These are phyloP conservation scores for Acleris laterana DNA, from an alignment of 2,888 invertebrate species.

Conservation along the genomic window DNA sequence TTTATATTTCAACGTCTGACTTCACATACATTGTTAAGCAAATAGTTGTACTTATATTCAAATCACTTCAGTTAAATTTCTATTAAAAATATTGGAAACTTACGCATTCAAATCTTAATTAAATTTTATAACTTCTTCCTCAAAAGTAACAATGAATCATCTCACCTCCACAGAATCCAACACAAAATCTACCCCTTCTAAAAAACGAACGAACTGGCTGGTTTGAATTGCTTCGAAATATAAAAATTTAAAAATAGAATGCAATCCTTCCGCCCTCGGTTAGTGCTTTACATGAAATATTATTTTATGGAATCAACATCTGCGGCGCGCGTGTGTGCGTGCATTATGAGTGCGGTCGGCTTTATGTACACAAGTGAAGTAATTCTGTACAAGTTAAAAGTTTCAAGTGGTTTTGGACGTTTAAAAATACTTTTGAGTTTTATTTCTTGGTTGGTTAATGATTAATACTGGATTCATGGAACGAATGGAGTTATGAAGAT, in stretches of 20 bases:
- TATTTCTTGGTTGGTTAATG: constrained; percentile 43
- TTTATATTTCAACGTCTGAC: not conserved
- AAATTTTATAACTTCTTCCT: not conserved
- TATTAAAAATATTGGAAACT: too few species aligned
- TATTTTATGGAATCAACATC: constrained; percentile 85
- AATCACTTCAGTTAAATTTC: too few species aligned
- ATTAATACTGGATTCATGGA: constrained; percentile 21
- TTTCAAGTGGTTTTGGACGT: constrained; percentile 78
- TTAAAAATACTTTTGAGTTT: constrained; percentile 64
- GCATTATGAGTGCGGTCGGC: constrained; percentile 60
- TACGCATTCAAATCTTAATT: not conserved
- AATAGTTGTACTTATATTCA: too few species aligned
- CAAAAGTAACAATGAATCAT: not conserved
- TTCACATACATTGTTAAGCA: too few species aligned
- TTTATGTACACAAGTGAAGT: constrained; percentile 79
- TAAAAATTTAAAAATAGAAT: constrained; percentile 82
- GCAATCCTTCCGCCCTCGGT: constrained; percentile 84
- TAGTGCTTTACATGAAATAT: constrained; percentile 84
- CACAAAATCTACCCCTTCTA: constrained; percentile 32
- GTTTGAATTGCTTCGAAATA: constrained; percentile 76
- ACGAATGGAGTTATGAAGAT: constrained; percentile 18
- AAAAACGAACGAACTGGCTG: constrained; percentile 42
- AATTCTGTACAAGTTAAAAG: constrained; percentile 72
- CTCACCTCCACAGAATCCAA: constrained; percentile 22
- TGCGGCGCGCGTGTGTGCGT: constrained; percentile 73